Conservation (phyloP, 2,888 invertebrate genomes). For the Coelogynopora nodosa region DNA sequence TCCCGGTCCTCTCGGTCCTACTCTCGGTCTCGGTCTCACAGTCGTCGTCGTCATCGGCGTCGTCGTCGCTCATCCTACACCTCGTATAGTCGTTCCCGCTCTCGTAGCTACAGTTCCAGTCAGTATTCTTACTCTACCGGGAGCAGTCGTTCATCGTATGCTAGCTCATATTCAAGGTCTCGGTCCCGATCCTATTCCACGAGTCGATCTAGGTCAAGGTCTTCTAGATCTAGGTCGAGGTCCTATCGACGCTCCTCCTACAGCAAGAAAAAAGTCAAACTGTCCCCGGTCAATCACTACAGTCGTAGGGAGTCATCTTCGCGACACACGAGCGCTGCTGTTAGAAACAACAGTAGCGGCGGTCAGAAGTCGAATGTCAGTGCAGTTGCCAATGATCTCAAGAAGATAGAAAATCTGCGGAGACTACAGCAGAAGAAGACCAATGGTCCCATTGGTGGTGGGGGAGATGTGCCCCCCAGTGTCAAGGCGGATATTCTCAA, state of each 20-base stretch:
- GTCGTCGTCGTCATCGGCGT: background rate
- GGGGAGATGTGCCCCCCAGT: constrained; percentile 1
- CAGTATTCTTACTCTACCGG: constrained; percentile 14
- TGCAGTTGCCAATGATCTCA: background rate
- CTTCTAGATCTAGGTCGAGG: constrained; percentile 31
- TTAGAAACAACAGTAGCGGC: background rate
- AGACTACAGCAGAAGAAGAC: constrained; percentile 1
- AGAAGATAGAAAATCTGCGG: background rate
- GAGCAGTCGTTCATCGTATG: constrained; percentile 26
- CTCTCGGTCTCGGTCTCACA: constrained; percentile 2
- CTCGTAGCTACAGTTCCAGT: background rate
- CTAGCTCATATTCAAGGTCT: constrained; percentile 36
- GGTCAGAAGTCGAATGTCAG: background rate
- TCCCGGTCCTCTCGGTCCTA: background rate
- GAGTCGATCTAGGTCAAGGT: constrained; percentile 38
- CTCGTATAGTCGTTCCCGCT: constrained; percentile 5
- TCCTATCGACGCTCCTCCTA: constrained; percentile 15
- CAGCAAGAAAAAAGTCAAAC: background rate
- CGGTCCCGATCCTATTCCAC: constrained; percentile 34
- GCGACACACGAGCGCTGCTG: background rate
- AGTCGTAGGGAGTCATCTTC: background rate
- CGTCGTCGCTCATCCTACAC: constrained; percentile 12
- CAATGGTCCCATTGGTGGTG: background rate
- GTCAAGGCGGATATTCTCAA: background rate
- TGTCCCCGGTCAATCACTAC: constrained; percentile 7